Conservation (phyloP, 2,797 vertebrate genomes). For the Cirrhinus molitorella region DNA sequence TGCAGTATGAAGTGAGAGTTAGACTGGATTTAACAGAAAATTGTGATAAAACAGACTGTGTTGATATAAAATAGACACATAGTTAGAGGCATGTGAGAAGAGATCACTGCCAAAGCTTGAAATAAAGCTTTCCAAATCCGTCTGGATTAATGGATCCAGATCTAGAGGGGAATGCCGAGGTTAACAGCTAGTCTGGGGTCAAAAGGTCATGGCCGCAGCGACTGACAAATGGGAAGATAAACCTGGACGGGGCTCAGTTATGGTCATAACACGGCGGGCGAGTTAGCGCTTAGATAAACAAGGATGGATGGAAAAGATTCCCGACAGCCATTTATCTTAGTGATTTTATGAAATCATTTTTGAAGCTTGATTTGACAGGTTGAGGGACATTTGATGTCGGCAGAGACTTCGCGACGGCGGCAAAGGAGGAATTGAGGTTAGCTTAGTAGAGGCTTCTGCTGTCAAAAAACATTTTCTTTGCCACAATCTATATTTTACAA, state of each 20-base stretch:
- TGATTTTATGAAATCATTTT: conserved; percentile 28
- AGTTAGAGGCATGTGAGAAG: conserved; percentile 36
- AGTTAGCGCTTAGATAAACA: conserved; percentile 28
- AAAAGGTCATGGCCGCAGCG: conserved; percentile 63
- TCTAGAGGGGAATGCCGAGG: conserved; percentile 49
- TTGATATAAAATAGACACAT: conserved; percentile 50
- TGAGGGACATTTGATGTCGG: conserved; percentile 28
- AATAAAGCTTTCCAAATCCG: conserved; percentile 68
- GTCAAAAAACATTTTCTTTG: conserved; percentile 22
- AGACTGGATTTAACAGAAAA: conserved; percentile 1
- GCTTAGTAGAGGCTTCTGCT: conserved; percentile 23
- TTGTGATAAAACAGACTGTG: background rate
- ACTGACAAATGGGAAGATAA: conserved; percentile 53
- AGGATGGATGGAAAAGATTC: conserved; percentile 33
- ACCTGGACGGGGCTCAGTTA: conserved; percentile 53
- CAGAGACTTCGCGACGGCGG: conserved; percentile 1
- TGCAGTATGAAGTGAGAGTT: background rate
- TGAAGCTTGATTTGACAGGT: conserved; percentile 39
- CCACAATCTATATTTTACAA: conserved; percentile 23
- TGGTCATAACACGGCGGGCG: conserved; percentile 41
- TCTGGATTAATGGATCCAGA: conserved; percentile 63
- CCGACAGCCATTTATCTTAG: conserved; percentile 35
- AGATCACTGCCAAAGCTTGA: conserved; percentile 49
- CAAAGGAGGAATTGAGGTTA: conserved; percentile 25
- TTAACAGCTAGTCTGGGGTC: conserved; percentile 50